Evolutionary conservation across 2,113 vertebrate species (phyloP), one percentile per base, ranked within the genome.

Genomic region (Chaetura pelagica): DNA sequence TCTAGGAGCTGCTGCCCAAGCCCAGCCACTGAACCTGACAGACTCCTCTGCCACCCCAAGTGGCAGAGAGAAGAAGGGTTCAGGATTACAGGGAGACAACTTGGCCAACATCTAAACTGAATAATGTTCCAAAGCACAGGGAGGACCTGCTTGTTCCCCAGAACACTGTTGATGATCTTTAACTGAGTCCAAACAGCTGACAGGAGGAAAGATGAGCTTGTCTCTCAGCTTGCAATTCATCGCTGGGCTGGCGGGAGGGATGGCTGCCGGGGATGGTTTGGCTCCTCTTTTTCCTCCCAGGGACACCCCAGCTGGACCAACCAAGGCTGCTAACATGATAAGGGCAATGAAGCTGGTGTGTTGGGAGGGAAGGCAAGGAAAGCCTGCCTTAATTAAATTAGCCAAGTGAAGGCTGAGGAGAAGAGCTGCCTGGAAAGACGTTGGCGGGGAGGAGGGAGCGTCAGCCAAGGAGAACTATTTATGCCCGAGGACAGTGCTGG

Each of bases 381-480:
- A 93, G 79, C 75, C 75, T 93, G 79, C n/a, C 79, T 88, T 97
- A 94, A 97, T 96, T 93, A 67, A 93, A 88, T 94, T 88, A 96
- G 67, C 59, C 69, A 78, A 88, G 55, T 35, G 72, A 80, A 93
- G 77, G 86, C 80, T 67, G 83, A 86, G 89, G 80, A 96, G 81
- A 83, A 84, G 40, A 92, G 52, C 83, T 81, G 80, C 89, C 86
- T 96, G 69, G 92, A 93, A 96, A 94, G 86, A 81, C 27, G 4
- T 49, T 6, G 72, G 59, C 0, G 4, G n/a, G 83, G 75, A 90
- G 67, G 57, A 58, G 76, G 71, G 68, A 74, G 32, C 64, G 23
- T 66, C 68, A 32, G 63, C 0, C 2, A 93, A 89, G 68, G 79
- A 90, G 80, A 95, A 52, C 91, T 95, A 89, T 96, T 97, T 92